Percentiles rank a stretch among this genome's conserved stretches.
Evolutionary conservation across 2,797 vertebrate genomes (phyloP).

Genomic region (Pangasius krempfi): DNA sequence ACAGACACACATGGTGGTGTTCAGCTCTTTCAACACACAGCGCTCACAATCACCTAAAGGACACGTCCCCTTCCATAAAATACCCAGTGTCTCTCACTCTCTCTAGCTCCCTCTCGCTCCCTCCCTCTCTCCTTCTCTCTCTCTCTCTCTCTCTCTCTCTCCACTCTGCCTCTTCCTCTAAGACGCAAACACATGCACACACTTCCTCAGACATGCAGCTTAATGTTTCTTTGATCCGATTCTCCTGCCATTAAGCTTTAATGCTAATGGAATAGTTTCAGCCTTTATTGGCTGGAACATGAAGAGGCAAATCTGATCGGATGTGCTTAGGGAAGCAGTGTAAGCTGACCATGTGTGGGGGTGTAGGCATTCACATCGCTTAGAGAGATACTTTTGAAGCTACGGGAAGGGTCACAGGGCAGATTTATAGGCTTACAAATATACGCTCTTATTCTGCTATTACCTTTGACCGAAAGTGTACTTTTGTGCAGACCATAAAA

Average conservation of each 20-base stretch:
- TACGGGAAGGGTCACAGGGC: conserved; percentile 25
- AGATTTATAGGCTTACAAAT: not conserved
- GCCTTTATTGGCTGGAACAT: conserved; percentile 49
- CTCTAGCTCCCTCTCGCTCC: not conserved
- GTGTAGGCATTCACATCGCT: conserved; percentile 27
- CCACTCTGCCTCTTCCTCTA: conserved; percentile 14
- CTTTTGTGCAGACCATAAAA: not conserved
- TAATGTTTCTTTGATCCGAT: conserved; percentile 55
- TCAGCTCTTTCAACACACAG: not conserved
- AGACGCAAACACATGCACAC: not conserved
- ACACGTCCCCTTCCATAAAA: not conserved
- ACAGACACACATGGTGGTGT: conserved; percentile 10
- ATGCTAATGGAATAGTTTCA: conserved; percentile 54
- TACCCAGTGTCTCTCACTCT: not conserved
- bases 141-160: not conserved
- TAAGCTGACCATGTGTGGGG: conserved; percentile 29
- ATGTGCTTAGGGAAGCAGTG: conserved; percentile 36
- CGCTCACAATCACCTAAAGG: not conserved
- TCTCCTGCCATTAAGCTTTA: conserved; percentile 48
- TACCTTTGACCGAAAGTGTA: not conserved
- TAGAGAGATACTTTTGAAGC: conserved; percentile 12
- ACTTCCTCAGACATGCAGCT: conserved; percentile 36
- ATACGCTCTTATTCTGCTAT: not conserved
- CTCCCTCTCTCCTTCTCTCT: not conserved
- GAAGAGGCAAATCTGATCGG: conserved; percentile 46